Base-by-base conservation (phyloP, 2,797 vertebrate genomes). In the Amblyraja radiata region DNA sequence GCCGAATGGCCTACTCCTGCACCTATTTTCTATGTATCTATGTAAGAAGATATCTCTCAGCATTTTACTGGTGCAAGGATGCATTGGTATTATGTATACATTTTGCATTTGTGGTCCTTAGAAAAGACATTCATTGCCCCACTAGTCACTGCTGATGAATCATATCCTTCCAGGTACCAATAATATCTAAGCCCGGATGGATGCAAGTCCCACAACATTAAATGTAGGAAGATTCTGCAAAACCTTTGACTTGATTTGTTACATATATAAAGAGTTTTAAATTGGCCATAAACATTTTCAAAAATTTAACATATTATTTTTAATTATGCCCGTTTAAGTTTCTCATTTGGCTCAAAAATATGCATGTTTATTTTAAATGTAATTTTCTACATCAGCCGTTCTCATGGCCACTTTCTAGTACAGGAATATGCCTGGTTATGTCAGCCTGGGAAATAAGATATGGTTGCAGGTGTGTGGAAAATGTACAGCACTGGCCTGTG, bases 371-470 rank as follows among this genome's bases (percentile, higher is more conserved):
- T 1, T 74, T 74, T 74, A 25, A 18, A 23, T 39, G 39, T 79
- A 36, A 39, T 7, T 79, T 79, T 39, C 6, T 79, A 7, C 14
- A 6, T 83, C 23, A 81, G 11, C 6, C 28, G 61, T 86, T 63
- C 83, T 4, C 28, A 86, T 28, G 13, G 10, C 54, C 11, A 25
- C 28, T 86, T 86, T 86, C 83, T 61, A 32, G 6, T 6, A n/a
- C 28, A 63, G 16, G n/a, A 63, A 86, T 63, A 63, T 16, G 1
- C 83, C 28, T n/a, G 11, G 58, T 63, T 14, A 54, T 6, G 2
- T 23, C 14, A 21, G 32, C 84, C 32, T 68, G 84, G 84, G 81
- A 84, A 84, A 88, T 88, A 36, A 68, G 84, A 68, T 68, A 88
- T 16, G 63, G 54, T n/a, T 68, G 84, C 83, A 84, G 81, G 25